phyloP scores from a whole-genome alignment of 1,140 invertebrate genomes.

The Agrypnia vestita region DNA sequence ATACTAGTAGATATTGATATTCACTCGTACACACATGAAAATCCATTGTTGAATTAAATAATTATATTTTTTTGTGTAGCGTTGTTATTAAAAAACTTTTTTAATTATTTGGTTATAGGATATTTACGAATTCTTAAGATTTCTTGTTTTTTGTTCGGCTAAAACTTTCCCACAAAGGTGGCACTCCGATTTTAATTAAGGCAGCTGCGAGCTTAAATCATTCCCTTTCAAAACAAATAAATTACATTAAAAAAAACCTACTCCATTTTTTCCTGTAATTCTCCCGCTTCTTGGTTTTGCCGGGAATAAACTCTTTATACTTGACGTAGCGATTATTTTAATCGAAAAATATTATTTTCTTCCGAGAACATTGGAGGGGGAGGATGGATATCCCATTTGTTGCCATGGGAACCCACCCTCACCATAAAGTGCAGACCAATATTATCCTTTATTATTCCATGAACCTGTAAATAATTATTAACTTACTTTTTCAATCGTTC shows the following conservation, averaged over 20 bases:
- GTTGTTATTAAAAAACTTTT: too few species aligned
- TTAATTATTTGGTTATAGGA: too few species aligned
- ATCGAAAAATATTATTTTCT: conserved; percentile 60
- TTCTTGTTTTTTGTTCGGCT: background rate
- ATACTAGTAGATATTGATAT: too few species aligned
- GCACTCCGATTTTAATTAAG: conserved; percentile 27
- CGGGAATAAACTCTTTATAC: conserved; percentile 54
- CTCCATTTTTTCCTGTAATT: background rate
- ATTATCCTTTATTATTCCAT: conserved; percentile 58
- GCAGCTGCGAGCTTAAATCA: conserved; percentile 26
- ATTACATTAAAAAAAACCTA: conserved; percentile 32
- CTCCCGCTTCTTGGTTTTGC: conserved; percentile 1
- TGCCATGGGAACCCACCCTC: conserved; percentile 42
- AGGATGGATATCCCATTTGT: conserved; percentile 53
- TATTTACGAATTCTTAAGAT: background rate
- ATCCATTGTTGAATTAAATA: too few species aligned
- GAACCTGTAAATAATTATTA: conserved; percentile 39
- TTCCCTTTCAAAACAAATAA: conserved; percentile 46
- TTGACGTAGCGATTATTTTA: conserved; percentile 59
- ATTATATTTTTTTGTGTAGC: too few species aligned
- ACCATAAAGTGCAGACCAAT: conserved; percentile 10
- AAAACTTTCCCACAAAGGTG: background rate
- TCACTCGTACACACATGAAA: too few species aligned
- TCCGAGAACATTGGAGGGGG: conserved; percentile 1
- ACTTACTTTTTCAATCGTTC: conserved; percentile 54